Evolutionary conservation across 2,797 vertebrate genomes (phyloP), one percentile per base, ranked within the genome.

Genomic region (Clamator glandarius): DNA sequence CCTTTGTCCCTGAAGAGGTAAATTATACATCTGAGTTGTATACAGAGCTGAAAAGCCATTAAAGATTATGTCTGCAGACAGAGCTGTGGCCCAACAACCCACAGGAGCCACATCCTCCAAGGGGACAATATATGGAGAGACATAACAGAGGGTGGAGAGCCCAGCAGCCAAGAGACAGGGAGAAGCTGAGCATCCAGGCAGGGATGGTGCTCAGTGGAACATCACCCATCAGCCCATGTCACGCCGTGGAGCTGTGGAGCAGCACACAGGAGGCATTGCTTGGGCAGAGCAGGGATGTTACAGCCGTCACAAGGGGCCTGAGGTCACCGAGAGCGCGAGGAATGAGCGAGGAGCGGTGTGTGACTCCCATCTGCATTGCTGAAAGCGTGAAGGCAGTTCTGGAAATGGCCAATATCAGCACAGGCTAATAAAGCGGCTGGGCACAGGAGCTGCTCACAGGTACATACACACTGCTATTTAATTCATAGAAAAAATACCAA

Each of bases 251-350:
- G 41, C 1, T 25, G 1, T 58, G 8, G 78, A 70, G 81, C 62
- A 14, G 19, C 0, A 12, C 0, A 3, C 50, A 36, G 1, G 3
- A 19, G 89, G 83, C 59, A 2, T 7, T 0, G n/a, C 84, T 10
- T 9, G 67, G 74, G 39, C 39, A 35, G 5, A 54, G 87, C 8
- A 55, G 64, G 87, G 44, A 41, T 0, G 0, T 7, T 9, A 12
- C 0, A 26, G 75, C 25, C 76, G 4, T 16, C 48, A 1, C 44
- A 4, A 0, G 33, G 68, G 57, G 8, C 44, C 6, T 3, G 62
- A 48, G 69, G 16, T 0, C 13, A 5, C 1, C 19, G 1, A 1
- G 70, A 7, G 58, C 0, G 8, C 3, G 8, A 57, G 42, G 55
- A 44, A 5, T 0, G 46, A 50, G 69, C 70, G n/a, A 16, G 64